Evolutionary conservation across 2,113 vertebrate species (phyloP), one percentile per base, ranked within the genome.

Genomic region (Odocoileus hemionus): DNA sequence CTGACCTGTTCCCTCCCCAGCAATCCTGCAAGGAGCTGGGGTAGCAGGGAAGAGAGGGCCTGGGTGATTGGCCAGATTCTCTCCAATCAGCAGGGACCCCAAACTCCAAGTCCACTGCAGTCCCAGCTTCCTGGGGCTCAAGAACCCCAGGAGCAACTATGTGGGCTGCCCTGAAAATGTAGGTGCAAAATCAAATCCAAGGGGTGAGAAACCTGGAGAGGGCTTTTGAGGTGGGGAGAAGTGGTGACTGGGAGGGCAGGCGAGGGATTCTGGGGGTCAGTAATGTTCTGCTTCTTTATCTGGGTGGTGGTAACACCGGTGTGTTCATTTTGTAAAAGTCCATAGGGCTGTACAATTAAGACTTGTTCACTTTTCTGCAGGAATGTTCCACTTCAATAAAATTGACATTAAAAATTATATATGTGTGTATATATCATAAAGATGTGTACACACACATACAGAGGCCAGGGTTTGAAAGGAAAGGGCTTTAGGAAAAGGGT

Each of bases 341-440:
- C 90, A 19, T 45, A 54, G 21, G 89, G 76, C 82, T 45, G 67
- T 12, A 93, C 64, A 57, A 83, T 79, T 88, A 84, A 50, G 54
- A 94, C 55, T 19, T 47, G 58, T 45, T 58, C 60, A 25, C 45
- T 91, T 60, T 83, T 95, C 45, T 74, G 52, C 70, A 91, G 88
- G 76, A 89, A 89, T 57, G 50, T 78, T 95, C 60, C n/a, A 95
- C 91, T 85, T 95, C 57, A 91, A 85, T 86, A 83, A 95, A 91
- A 95, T 33, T 52, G 79, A 57, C 47, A 52, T 86, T 92, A 96
- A 93, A 97, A 95, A 78, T 91, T 70, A 58, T 54, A 19, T 58
- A 5, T 9, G 2, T 60, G 57, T 30, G 12, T 43, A 26, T 60
- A 64, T n/a, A 47, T 57, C 64, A 67, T 70, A 55, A 70, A 47